Evolutionary conservation across 2,888 invertebrate genomes (phyloP).

Genomic region (Choreutis nemorana): DNA sequence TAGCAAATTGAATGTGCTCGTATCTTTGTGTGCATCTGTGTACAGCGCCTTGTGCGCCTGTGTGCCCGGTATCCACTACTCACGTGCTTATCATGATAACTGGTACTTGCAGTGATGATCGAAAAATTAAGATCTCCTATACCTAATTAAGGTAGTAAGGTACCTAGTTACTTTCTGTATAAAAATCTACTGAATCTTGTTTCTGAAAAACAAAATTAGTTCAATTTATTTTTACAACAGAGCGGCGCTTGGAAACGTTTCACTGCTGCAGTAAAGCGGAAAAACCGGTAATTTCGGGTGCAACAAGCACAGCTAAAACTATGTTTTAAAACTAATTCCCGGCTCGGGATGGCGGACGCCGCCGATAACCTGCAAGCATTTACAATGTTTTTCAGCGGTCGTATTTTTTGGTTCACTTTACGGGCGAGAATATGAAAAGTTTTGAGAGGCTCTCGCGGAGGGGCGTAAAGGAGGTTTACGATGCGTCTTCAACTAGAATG

Average conservation of each 20-base stretch:
- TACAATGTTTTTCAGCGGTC: constrained; percentile 63
- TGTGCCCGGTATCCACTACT: too few relatives aligned
- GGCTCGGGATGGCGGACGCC: constrained; percentile 27
- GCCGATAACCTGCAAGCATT: constrained; percentile 55
- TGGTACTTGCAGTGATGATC: constrained; percentile 4
- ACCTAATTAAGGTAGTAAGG: not conserved
- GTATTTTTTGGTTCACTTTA: constrained; percentile 64
- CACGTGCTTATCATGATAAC: constrained; percentile 8
- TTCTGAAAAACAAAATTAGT: constrained; percentile 26
- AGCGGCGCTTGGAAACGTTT: constrained; percentile 17
- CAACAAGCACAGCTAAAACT: constrained; percentile 49
- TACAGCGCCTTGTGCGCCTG: too few relatives aligned
- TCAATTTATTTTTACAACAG: constrained; percentile 26
- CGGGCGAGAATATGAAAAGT: constrained; percentile 64
- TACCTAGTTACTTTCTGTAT: too few relatives aligned
- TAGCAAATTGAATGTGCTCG: constrained; percentile 63
- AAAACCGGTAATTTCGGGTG: constrained; percentile 38
- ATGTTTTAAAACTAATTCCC: constrained; percentile 59
- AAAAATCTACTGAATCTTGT: too few relatives aligned
- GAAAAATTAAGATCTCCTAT: not conserved
- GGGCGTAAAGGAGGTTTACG: constrained; percentile 64
- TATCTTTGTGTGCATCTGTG: constrained; percentile 22
- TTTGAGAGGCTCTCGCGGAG: constrained; percentile 54
- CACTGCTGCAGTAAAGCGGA: constrained; percentile 23
- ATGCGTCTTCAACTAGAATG: constrained; percentile 58